Conservation (phyloP, 2,888 invertebrate species). For the Hydropsyche betteni region DNA sequence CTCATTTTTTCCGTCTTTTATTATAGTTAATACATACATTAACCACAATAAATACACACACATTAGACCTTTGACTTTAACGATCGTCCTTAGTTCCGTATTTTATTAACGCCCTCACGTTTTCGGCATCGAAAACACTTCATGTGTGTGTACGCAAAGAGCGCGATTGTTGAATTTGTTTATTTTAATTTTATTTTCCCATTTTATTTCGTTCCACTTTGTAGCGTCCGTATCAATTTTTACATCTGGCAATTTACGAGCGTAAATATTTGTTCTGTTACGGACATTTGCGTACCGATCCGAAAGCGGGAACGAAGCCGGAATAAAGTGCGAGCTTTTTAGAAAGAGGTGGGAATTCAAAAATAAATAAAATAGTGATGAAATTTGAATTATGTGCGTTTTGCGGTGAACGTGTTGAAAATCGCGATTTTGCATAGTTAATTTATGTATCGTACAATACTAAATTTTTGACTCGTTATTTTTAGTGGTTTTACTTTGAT, state of each 20-base stretch:
- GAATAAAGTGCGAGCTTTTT: slow-evolving; percentile 11
- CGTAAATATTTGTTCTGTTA: slow-evolving; percentile 51
- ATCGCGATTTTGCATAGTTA: slow-evolving; percentile 43
- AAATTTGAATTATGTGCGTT: not conserved
- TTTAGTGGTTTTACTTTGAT: not conserved
- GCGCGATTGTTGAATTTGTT: not conserved
- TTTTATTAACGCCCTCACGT: too few relatives aligned
- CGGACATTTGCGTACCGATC: slow-evolving; percentile 44
- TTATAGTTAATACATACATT: slow-evolving; percentile 36
- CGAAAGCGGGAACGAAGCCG: slow-evolving; percentile 10
- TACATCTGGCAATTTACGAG: slow-evolving; percentile 50
- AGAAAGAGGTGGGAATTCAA: too few relatives aligned
- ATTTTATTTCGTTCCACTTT: slow-evolving; percentile 17
- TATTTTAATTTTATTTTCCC: not conserved
- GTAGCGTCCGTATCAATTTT: slow-evolving; percentile 46
- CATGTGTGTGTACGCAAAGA: slow-evolving; percentile 13
- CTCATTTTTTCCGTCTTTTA: slow-evolving; percentile 7
- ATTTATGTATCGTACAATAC: slow-evolving; percentile 43
- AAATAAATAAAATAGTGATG: not conserved
- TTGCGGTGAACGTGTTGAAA: slow-evolving; percentile 12
- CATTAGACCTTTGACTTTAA: not conserved
- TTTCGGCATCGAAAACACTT: not conserved
- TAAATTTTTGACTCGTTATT: not conserved
- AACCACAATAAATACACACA: slow-evolving; percentile 44
- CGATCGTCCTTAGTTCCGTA: too few relatives aligned